Base-by-base conservation (phyloP, 2,797 vertebrate genomes). In the Danionella dracula region DNA sequence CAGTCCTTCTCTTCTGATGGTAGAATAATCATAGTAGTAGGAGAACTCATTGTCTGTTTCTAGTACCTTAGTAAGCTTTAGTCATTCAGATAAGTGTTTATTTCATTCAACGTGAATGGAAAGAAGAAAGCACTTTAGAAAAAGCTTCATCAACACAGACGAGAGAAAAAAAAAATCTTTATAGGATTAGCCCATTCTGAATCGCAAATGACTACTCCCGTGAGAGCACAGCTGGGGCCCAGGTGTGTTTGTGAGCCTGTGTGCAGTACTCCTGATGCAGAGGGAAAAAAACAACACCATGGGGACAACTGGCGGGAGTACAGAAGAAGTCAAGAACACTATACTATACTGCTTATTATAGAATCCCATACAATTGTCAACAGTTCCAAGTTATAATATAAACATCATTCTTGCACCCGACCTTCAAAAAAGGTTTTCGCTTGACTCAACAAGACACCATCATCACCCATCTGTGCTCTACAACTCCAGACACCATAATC, bases 241-340 rank as follows among this genome's bases (percentile, higher is more conserved):
- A 42, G 49, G 60, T 53, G 48, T 17, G 21, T 27, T 27, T 27
- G 23, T 3, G 23, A 27, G 45, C 13, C 7, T 8, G 6, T 7
- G 12, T 8, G 60, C 20, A 49, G 35, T 70, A 72, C 76, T 74
- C 71, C 53, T 76, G 80, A 77, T 71, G 56, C 37, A 58, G n/a
- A 67, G 44, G 46, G 67, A 76, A 69, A 66, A 37, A 73, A 62
- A 67, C 57, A 16, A 58, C 32, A 67, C 54, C 44, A 45, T 60
- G 17, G 38, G 44, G 61, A n/a, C 9, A 20, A n/a, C 61, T 13
- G 69, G 71, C 45, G n/a, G n/a, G n/a, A n/a, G n/a, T n/a, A n/a
- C n/a, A 67, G 44, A 29, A 44, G 13, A 48, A 48, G 23, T 6
- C n/a, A 13, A 40, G 1, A 57, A 13, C 41, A 27, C 20, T 49